phyloP scores from a whole-genome alignment of 1,140 invertebrate genomes.

The Teleogryllus occipitalis region DNA sequence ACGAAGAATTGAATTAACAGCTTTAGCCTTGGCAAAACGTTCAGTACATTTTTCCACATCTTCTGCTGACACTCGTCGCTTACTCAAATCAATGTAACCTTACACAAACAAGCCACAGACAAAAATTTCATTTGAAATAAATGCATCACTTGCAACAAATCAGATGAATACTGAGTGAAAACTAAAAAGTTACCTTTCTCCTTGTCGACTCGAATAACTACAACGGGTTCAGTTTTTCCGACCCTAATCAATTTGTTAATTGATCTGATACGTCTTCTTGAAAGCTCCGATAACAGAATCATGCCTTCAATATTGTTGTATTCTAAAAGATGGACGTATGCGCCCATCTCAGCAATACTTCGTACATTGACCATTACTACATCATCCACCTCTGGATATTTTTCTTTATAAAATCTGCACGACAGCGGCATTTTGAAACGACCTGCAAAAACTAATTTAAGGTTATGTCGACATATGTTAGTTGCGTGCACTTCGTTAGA shows the following conservation, averaged over 20 bases:
- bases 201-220: slow-evolving; percentile 98
- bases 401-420: slow-evolving; percentile 96
- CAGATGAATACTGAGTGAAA: no score
- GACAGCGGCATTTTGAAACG: slow-evolving; percentile 71
- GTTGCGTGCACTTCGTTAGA: no score
- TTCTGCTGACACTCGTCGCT: slow-evolving; percentile 94
- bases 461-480: not conserved
- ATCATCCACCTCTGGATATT: slow-evolving; percentile 97
- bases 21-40: slow-evolving; percentile 96
- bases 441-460: slow-evolving; percentile 20
- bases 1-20: slow-evolving; percentile 94
- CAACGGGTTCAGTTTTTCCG: slow-evolving; percentile 96
- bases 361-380: slow-evolving; percentile 99
- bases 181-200: slow-evolving; percentile 72
- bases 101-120: slow-evolving; percentile 20
- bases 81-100: slow-evolving; percentile 99
- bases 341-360: slow-evolving; percentile 98
- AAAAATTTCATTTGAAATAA: not conserved
- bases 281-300: slow-evolving; percentile 92
- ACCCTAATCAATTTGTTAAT: slow-evolving; percentile 99
- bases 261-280: slow-evolving; percentile 93
- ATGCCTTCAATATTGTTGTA: slow-evolving; percentile 99
- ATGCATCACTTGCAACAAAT: no score
- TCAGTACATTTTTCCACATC: slow-evolving; percentile 98
- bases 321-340: slow-evolving; percentile 95